A percentile compares a stretch with the other conserved stretches of the same genome.
These are phyloP conservation scores for Phorcus lineatus DNA, from an alignment of 2,888 invertebrate genomes.

Conservation along the genomic window DNA sequence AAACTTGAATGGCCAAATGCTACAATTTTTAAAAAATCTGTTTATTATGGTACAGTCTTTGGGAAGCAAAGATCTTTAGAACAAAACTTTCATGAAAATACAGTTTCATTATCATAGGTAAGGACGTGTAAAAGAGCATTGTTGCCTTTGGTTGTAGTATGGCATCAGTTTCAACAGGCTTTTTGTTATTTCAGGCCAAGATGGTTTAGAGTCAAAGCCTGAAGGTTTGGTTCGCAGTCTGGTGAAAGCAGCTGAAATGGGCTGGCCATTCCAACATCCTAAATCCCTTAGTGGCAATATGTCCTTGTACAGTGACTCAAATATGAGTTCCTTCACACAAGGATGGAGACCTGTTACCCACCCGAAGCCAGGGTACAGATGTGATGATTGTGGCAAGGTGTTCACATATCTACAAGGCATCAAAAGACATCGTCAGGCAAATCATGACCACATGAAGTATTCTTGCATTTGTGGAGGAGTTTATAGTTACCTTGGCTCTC, in stretches of 20 bases:
- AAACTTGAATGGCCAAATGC: too few relatives aligned
- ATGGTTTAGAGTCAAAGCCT: neutral
- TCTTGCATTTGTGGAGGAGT: neutral
- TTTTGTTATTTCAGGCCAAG: slow-evolving; percentile 13
- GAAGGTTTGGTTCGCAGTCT: neutral
- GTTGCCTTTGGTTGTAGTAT: too few relatives aligned
- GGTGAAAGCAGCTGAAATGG: neutral
- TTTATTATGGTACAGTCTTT: too few relatives aligned
- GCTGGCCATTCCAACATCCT: too few relatives aligned
- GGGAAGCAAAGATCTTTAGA: too few relatives aligned
- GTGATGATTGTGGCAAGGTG: slow-evolving; percentile 2
- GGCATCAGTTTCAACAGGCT: too few relatives aligned
- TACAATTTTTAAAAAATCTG: too few relatives aligned
- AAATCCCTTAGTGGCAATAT: neutral
- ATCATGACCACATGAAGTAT: neutral
- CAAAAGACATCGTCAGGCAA: neutral
- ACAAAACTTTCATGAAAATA: too few relatives aligned
- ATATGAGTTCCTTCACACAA: neutral
- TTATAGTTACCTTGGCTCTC: neutral
- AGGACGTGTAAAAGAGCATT: too few relatives aligned
- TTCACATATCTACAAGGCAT: slow-evolving; percentile 6
- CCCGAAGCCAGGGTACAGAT: neutral
- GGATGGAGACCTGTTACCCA: neutral
- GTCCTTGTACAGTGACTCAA: slow-evolving; percentile 9
- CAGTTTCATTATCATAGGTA: too few relatives aligned